A percentile compares a stretch with the other conserved stretches of the same genome.
Evolutionary conservation across 2,888 invertebrate species (phyloP).

Genomic region (Acanthoscelides obtectus): DNA sequence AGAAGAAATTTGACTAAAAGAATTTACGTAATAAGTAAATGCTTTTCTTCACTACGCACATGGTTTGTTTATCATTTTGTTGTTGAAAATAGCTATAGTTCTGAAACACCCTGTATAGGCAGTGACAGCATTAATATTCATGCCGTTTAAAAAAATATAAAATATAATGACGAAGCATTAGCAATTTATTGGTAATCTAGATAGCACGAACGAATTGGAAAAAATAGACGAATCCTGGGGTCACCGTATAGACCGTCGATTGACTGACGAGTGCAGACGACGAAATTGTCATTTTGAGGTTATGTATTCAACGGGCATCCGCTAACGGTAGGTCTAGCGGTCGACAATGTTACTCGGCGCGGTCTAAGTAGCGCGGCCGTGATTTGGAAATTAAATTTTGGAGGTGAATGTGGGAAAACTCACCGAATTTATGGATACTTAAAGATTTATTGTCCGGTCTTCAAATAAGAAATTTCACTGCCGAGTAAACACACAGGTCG

Average conservation of each 20-base stretch:
- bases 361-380: constrained; percentile 17
- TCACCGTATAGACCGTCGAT: constrained; percentile 7
- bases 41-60: no score
- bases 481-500: constrained; percentile 7
- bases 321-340: constrained; percentile 26
- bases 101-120: no score
- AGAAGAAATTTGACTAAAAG: no score
- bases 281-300: constrained; percentile 11
- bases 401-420: constrained; percentile 11
- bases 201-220: no score
- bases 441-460: constrained; percentile 3
- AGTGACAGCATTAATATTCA: no score
- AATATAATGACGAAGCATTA: no score
- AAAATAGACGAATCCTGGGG: no score
- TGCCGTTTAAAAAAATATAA: no score
- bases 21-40: no score
- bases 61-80: no score
- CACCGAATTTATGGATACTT: not conserved
- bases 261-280: constrained; percentile 12
- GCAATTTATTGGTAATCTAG: no score
- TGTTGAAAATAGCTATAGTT: no score
- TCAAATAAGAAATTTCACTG: constrained; percentile 2
- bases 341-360: constrained; percentile 10
- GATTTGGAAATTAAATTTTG: constrained; percentile 16
- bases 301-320: constrained; percentile 19